Evolutionary conservation across 2,888 invertebrate species (phyloP).

Genomic region (Drosophila tanythrix): DNA sequence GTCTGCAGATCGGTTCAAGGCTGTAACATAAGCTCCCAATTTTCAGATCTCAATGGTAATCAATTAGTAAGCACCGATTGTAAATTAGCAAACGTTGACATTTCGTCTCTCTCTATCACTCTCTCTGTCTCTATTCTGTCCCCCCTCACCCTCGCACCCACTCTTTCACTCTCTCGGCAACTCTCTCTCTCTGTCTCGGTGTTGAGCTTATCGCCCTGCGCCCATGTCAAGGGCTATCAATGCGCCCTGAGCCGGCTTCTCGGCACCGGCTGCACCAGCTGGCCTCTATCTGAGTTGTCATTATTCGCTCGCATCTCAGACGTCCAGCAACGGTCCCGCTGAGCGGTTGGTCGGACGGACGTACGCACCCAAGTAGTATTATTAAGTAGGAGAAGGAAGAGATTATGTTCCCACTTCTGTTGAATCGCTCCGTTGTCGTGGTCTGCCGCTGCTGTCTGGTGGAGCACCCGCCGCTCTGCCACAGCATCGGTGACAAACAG

Average conservation of each 20-base stretch:
- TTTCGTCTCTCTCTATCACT: conserved; percentile 6
- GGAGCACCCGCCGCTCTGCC: conserved; percentile 69
- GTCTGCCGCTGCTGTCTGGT: conserved; percentile 79
- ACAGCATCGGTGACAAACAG: conserved; percentile 58
- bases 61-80: conserved; percentile 66
- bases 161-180: neutral
- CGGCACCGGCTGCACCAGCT: conserved; percentile 12
- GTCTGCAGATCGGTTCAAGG: neutral
- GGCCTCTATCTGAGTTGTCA: conserved; percentile 29
- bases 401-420: conserved; percentile 65
- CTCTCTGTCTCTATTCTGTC: neutral
- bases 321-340: conserved; percentile 58
- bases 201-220: conserved; percentile 38
- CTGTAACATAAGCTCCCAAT: neutral
- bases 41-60: conserved; percentile 35
- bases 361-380: conserved; percentile 39
- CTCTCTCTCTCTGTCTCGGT: neutral
- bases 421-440: conserved; percentile 46
- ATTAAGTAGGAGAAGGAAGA: conserved; percentile 11
- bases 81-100: conserved; percentile 69
- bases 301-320: conserved; percentile 53
- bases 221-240: conserved; percentile 75
- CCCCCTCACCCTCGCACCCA: neutral
- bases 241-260: conserved; percentile 50
- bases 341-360: conserved; percentile 53